phyloP scores from a whole-genome alignment of 1,140 invertebrate species.

The Cydia pomonella region DNA sequence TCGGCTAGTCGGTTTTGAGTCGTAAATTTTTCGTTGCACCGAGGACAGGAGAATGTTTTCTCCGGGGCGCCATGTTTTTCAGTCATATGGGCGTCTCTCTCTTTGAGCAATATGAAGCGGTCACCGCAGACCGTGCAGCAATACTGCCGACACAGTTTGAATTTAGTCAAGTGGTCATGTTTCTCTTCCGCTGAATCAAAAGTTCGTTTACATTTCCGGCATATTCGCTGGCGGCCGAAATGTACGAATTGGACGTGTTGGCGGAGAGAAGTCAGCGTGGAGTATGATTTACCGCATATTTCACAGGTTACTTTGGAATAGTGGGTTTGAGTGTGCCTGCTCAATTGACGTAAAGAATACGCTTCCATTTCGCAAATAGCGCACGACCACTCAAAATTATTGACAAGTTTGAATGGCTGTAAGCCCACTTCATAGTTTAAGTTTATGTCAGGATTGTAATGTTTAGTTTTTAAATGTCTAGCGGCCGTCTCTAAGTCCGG shows the following conservation, averaged over 20 bases:
- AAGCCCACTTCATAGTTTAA: constrained; percentile 6
- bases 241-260: constrained; percentile 11
- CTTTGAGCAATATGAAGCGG: constrained; percentile 1
- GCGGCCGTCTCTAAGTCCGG: not conserved
- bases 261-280: not conserved
- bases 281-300: constrained; percentile 36
- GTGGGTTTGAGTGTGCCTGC: constrained; percentile 35
- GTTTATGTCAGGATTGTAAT: not conserved
- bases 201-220: constrained; percentile 27
- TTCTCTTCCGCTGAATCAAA: constrained; percentile 9
- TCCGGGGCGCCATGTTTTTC: not conserved
- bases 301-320: constrained; percentile 35
- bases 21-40: not conserved
- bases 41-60: not conserved
- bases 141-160: constrained; percentile 10
- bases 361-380: constrained; percentile 31
- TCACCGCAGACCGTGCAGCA: constrained; percentile 17
- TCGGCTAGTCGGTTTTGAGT: not conserved
- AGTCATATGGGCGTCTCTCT: constrained; percentile 20
- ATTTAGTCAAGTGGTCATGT: constrained; percentile 15
- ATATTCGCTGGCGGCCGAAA: not conserved
- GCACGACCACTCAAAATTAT: constrained; percentile 28
- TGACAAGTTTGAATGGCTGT: constrained; percentile 9
- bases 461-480: constrained; percentile 11
- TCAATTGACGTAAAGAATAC: constrained; percentile 11